Evolutionary conservation across 2,797 vertebrate species (phyloP), one percentile per base, ranked within the genome.

Genomic region (Leptoclinus maculatus): DNA sequence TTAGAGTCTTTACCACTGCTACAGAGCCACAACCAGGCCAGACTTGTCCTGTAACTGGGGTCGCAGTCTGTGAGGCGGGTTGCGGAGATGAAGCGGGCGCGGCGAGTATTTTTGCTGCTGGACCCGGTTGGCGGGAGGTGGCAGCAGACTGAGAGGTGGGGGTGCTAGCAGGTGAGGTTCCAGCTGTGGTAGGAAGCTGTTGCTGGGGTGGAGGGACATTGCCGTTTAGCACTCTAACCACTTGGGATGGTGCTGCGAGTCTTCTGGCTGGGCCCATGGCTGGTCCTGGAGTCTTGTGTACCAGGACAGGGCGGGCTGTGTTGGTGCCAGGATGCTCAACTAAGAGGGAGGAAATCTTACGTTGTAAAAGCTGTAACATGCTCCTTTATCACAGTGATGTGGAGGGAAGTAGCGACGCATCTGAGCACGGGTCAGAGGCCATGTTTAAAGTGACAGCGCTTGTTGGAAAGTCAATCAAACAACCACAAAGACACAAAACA

Each of bases 261-360:
- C n/a, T 59, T 29, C 13, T 66, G 66, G 23, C 38, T 0, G 49
- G 57, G 23, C 4, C 65, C 6, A 3, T 5, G 4, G 69, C 29
- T 25, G 41, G 23, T 27, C 68, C 36, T 23, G 74, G 74, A 56
- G 73, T 71, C 67, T 76, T 81, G 43, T 43, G 2, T 1, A 57
- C 8, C n/a, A 49, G 2, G 21, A 11, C 2, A n/a, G 32, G 53
- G 17, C 0, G 1, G 34, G 19, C 2, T 8, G 25, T n/a, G 38
- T 19, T 75, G 41, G 3, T 36, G 10, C 10, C 2, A 9, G 56
- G 29, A 32, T 0, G 4, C 2, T 14, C 1, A 64, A 45, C 88
- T 90, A 6, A 11, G 2, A 25, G 2, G 14, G 17, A 17, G 5
- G 17, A 8, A 3, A 49, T 7, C 2, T 19, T 17, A 6, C 3